Evolutionary conservation across 2,888 invertebrate species (phyloP), one percentile per base, ranked within the genome.

Genomic region (Steinernema scapterisci): DNA sequence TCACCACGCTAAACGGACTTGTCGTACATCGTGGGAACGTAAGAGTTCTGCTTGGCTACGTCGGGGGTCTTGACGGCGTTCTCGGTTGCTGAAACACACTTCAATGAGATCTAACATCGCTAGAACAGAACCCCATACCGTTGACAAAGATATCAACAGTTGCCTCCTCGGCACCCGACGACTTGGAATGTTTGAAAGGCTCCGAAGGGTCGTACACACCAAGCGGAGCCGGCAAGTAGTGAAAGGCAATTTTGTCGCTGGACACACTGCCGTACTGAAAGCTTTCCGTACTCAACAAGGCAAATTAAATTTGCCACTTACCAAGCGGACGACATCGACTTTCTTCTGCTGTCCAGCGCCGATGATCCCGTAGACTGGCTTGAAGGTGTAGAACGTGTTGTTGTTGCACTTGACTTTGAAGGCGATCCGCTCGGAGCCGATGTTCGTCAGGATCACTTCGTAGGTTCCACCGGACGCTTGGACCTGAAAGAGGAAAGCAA

Each of bases 321-420:
- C 63, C 11, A 27, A 63, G 5, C 63, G 63, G 31, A 13, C 16
- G 38, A 63, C 63, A 31, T 63, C 63, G 19, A 63, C 27, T 13
- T 63, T 63, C 7, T 27, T 25, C 31, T 25, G 23, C 38, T 63
- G 63, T 31, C 31, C 63, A 7, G 16, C 63, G 63, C 63, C 63
- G 31, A 63, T 25, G 31, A 63, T 63, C 5, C 63, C 63, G 31
- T 5, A n/a, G 63, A 63, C 63, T 7, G 63, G 63, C 6, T 63
- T 63, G 31, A 63, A 63, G 27, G 27, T 63, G 63, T 63, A 63
- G 63, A 63, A 63, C 16, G 27, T 5, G 38, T 63, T 63, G 63
- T 63, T 63, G 63, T 27, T 63, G 63, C 63, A 63, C 31, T 63
- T 63, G 31, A 63, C 63, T 31, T 63, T 63, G 63, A 63, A 63